Base-by-base conservation (phyloP, 2,888 invertebrate genomes). In the Urechis unicinctus region DNA sequence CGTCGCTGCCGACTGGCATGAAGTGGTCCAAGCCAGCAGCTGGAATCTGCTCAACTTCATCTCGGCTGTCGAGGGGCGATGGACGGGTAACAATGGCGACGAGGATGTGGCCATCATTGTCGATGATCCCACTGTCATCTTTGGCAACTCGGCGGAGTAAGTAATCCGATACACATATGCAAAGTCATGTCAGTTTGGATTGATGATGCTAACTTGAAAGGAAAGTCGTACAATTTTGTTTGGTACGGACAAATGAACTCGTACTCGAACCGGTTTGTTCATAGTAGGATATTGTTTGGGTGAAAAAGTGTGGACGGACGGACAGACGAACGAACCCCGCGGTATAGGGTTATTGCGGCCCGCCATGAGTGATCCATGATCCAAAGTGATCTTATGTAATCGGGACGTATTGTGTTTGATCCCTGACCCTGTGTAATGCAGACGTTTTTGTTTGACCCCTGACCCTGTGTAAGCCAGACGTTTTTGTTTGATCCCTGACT, bases 1-100 rank as follows among this genome's bases (percentile, higher is more conserved):
- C 21, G 45, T 47, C 6, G 66, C 66, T 22, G 21, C 55, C 5
- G 63, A 57, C 29, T 70, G 66, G 67, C 66, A 55, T 52, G 42
- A 49, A 21, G 53, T 60, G 3, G 43, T 42, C 29, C 36, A 36
- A 36, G 9, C 17, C 9, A 13, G 9, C 9, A 13, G 9, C 17
- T 36, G 36, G 36, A 36, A 36, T 17, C 17, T 36, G 36, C 17
- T 36, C 9, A 48, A n/a, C 17, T 52, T 53, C n/a, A 17, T 21
- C 4, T 46, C 57, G 6, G 60, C 59, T 6, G 50, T 63, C 21
- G 55, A 56, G 44, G 62, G 47, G 13, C 43, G 52, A 2, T 65
- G 62, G 65, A 47, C 53, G 22, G 64, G 60, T 21, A 52, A 53
- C 36, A n/a, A n/a, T n/a, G 60, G 60, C 21, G 59, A 46, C 28